A percentile compares a stretch with the other conserved stretches of the same genome.
Evolutionary conservation across 2,797 vertebrate species (phyloP).

Genomic region (Poliocrania exsul): DNA sequence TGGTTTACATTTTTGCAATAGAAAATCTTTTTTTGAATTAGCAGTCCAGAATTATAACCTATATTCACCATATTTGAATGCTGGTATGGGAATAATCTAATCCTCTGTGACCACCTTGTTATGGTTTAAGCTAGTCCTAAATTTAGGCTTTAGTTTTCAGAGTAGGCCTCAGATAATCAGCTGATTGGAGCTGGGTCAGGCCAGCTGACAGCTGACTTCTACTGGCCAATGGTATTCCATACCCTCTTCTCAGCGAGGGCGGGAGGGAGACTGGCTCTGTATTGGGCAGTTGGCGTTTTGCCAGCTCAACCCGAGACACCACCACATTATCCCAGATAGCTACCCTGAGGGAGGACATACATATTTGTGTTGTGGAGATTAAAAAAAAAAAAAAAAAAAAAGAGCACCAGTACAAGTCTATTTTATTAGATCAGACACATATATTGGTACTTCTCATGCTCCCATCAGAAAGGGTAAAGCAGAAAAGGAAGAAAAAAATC

Average conservation of each 20-base stretch:
- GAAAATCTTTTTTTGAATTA: slow-evolving; percentile 63
- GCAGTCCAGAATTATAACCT: slow-evolving; percentile 13
- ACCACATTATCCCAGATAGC: not conserved
- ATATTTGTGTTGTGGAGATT: not conserved
- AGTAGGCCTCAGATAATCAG: too few relatives aligned
- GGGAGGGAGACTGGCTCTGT: too few relatives aligned
- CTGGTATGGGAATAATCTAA: not conserved
- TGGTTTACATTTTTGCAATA: slow-evolving; percentile 58
- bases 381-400: not conserved
- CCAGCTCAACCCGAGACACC: too few relatives aligned
- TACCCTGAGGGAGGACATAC: not conserved
- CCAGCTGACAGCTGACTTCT: too few relatives aligned
- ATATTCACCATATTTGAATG: not conserved
- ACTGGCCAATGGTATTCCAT: too few relatives aligned
- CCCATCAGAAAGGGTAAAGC: not conserved
- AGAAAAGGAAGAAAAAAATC: not conserved
- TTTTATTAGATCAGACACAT: not conserved
- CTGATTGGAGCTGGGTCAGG: too few relatives aligned
- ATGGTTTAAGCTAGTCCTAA: too few relatives aligned
- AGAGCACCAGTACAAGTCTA: not conserved
- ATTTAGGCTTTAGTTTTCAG: too few relatives aligned
- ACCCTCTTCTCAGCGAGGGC: too few relatives aligned
- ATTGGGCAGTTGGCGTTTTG: too few relatives aligned
- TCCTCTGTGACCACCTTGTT: not conserved
- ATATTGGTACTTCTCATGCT: not conserved